Conservation (phyloP, 2,797 vertebrate species). For the Paratrypauchen microcephalus region DNA sequence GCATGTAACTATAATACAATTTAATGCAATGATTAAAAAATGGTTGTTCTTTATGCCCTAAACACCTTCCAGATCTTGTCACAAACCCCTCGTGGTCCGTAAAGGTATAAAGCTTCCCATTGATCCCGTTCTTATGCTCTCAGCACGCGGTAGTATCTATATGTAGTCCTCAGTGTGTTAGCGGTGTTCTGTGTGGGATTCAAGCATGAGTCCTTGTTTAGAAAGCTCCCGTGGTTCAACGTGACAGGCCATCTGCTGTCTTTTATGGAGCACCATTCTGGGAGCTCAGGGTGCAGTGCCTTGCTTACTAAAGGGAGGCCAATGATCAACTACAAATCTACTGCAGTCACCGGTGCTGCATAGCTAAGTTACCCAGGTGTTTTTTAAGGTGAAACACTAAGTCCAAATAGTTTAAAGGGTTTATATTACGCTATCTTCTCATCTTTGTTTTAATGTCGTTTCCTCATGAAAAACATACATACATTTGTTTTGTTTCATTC, state of each 20-base stretch:
- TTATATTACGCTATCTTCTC: no score
- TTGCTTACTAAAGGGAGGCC: not conserved
- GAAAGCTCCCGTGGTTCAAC: not conserved
- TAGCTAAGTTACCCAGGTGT: not conserved
- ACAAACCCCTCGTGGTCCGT: not conserved
- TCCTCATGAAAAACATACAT: no score
- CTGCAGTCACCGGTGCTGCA: not conserved
- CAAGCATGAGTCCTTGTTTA: not conserved
- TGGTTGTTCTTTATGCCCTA: no score
- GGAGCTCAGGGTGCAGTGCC: not conserved
- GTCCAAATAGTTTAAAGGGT: not conserved
- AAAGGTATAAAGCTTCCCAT: not conserved
- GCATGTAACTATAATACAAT: no score
- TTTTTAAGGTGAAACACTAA: not conserved
- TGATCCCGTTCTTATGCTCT: not conserved
- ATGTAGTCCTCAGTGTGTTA: not conserved
- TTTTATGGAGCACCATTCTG: not conserved
- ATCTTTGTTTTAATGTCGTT: no score
- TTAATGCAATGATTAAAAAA: no score
- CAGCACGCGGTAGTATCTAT: not conserved
- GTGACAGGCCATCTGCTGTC: slow-evolving; percentile 1
- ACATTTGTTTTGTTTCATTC: no score
- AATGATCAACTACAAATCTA: not conserved
- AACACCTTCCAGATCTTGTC: not conserved
- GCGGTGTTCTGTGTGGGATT: not conserved